Evolutionary conservation across 2,888 invertebrate species (phyloP), one percentile per base, ranked within the genome.

Genomic region (Perizoma affinitatum): DNA sequence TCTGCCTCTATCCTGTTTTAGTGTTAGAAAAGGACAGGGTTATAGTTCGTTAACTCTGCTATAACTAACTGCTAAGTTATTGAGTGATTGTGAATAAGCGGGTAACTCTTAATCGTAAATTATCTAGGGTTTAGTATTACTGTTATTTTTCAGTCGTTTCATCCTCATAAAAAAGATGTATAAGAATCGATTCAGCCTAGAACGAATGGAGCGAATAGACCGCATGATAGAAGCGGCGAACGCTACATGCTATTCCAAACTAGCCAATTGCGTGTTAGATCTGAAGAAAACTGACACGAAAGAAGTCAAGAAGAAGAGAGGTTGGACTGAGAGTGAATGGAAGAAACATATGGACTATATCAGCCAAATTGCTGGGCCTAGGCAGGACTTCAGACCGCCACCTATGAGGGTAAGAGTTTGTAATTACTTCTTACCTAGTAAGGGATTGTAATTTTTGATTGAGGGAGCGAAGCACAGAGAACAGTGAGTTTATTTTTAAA

Each of bases 311-410:
- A 89, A 85, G 73, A 89, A 83, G 66, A 74, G 72, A 5, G 84
- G 80, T 0, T 91, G 91, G 90, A 73, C 83, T 0, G 84, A 88
- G 59, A 81, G 80, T 22, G 90, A 90, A 4, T 91, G 91, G 90
- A 90, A 89, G 72, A 89, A 88, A 58, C 92, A 90, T 58, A 89
- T 88, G 88, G 90, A 91, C 7, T 87, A 91, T 42, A 88, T 92
- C 40, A 65, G 73, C 5, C 84, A 84, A 57, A 86, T 92, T 4
- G 79, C 91, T 4, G 77, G 58, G 5, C 88, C 91, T 0, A 88
- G 75, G 69, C 80, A 64, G 55, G 68, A 80, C 46, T 84, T 79
- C 46, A 54, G 55, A 40, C 80, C 84, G 0, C 70, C 74, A 2
- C 76, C 79, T 0, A 45, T 81, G 5, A 73, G 73, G 75, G 90